These are phyloP conservation scores for Drosophila mimetica DNA, from an alignment of 2,888 invertebrate genomes.

Conservation along the genomic window DNA sequence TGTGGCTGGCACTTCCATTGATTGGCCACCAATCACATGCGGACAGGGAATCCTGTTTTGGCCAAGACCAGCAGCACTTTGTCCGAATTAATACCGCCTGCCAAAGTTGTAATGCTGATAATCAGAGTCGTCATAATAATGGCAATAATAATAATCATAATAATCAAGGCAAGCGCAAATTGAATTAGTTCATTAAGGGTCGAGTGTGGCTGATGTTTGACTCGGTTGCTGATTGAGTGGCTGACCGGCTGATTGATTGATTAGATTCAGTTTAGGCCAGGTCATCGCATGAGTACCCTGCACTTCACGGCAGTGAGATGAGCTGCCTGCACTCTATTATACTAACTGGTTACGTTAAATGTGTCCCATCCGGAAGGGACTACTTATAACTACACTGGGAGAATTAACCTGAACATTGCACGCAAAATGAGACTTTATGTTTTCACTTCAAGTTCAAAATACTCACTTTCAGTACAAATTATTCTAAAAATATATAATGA, in stretches of 20 bases:
- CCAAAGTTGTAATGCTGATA: constrained; percentile 37
- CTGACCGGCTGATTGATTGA: constrained; percentile 29
- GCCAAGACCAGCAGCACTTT: constrained; percentile 26
- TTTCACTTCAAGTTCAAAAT: too few species aligned
- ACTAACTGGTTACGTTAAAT: constrained; percentile 24
- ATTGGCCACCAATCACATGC: constrained; percentile 34
- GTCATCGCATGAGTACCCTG: background rate
- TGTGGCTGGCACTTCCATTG: constrained; percentile 37
- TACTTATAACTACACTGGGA: too few species aligned
- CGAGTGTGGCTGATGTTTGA: constrained; percentile 4
- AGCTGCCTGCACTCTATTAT: constrained; percentile 31
- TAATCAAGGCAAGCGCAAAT: constrained; percentile 53
- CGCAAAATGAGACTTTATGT: too few species aligned
- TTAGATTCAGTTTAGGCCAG: constrained; percentile 14
- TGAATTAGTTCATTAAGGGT: constrained; percentile 55
- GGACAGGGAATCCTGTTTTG: background rate
- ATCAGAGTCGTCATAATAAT: constrained; percentile 35
- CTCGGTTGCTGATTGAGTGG: constrained; percentile 27
- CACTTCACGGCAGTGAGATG: background rate
- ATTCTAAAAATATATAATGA: too few species aligned
- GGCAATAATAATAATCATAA: constrained; percentile 42
- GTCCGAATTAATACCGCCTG: constrained; percentile 54
- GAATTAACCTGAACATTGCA: too few species aligned
- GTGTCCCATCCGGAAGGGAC: constrained; percentile 2
- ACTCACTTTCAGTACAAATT: too few species aligned